Evolutionary conservation across 2,888 invertebrate species (phyloP), one percentile per base, ranked within the genome.

Genomic region (Anoplius nigerrimus): DNA sequence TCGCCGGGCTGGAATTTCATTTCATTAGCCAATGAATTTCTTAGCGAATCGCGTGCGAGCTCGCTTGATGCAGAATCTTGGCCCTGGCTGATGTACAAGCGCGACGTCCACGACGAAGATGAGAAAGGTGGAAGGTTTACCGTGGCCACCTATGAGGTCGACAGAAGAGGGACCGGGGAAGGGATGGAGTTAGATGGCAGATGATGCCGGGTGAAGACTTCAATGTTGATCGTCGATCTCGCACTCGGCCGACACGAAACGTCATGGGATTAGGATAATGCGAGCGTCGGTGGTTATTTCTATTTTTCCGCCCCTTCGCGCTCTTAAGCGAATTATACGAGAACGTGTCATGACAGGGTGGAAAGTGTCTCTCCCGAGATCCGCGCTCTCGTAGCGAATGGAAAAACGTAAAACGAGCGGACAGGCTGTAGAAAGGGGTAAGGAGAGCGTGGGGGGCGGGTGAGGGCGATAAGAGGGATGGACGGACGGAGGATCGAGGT

Each of bases 21-120:
- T 83, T 82, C 82, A 80, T 81, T 82, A 77, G 80, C 76, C 76
- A 73, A 78, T 78, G 79, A 82, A 82, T 82, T 81, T 81, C 81
- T 81, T 75, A 69, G 79, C 68, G 70, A 78, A 82, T 80, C 79
- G 78, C 77, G 79, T 75, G 82, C 69, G 81, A 75, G 79, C n/a
- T 27, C 62, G 67, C 43, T 48, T 72, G 76, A 69, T 70, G 69
- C 69, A 67, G 73, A 62, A 60, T 67, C 60, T 58, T 48, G 62
- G 61, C 53, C 42, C 51, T 51, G 69, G 63, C n/a, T 66, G 60
- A 69, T 71, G 68, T 69, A 75, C 70, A 74, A 76, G 70, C 66
- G 74, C 55, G 45, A 6, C 45, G 45, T 65, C 46, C 52, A 61
- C 54, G 62, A n/a, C 46, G 55, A 2, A 18, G 56, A 34, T 60